phyloP scores from a whole-genome alignment of 2,888 invertebrate species.

The Sarcophaga subvicina region DNA sequence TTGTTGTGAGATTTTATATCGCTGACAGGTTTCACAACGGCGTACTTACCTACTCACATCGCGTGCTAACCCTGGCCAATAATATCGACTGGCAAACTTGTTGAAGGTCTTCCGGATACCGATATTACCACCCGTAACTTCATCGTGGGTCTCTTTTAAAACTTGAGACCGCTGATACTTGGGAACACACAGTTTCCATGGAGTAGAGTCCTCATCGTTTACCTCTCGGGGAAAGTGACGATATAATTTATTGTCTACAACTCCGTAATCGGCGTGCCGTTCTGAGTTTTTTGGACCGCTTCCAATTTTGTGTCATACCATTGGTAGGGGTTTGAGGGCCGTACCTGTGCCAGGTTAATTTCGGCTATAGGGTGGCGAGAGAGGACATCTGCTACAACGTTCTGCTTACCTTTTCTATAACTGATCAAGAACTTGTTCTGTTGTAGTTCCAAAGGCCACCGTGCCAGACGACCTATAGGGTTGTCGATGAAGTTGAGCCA shows the following conservation, averaged over 20 bases:
- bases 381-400: constrained; percentile 44
- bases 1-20: constrained; percentile 28
- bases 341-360: neutral
- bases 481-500: constrained; percentile 48
- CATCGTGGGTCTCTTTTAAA: neutral
- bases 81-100: neutral
- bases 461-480: constrained; percentile 35
- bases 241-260: constrained; percentile 20
- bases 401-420: constrained; percentile 33
- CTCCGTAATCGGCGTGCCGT: constrained; percentile 18
- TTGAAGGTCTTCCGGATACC: constrained; percentile 22
- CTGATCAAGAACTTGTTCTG: constrained; percentile 32
- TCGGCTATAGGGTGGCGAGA: constrained; percentile 23
- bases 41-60: constrained; percentile 24
- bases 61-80: constrained; percentile 24
- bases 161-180: neutral
- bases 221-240: neutral
- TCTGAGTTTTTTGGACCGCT: neutral
- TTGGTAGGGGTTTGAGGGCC: neutral
- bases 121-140: constrained; percentile 31
- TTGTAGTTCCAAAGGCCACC: constrained; percentile 53
- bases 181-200: constrained; percentile 33
- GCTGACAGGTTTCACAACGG: constrained; percentile 18
- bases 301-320: neutral
- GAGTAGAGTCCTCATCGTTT: neutral